Evolutionary conservation across 2,113 vertebrate species (phyloP).

Genomic region (Seriola quinqueradiata): DNA sequence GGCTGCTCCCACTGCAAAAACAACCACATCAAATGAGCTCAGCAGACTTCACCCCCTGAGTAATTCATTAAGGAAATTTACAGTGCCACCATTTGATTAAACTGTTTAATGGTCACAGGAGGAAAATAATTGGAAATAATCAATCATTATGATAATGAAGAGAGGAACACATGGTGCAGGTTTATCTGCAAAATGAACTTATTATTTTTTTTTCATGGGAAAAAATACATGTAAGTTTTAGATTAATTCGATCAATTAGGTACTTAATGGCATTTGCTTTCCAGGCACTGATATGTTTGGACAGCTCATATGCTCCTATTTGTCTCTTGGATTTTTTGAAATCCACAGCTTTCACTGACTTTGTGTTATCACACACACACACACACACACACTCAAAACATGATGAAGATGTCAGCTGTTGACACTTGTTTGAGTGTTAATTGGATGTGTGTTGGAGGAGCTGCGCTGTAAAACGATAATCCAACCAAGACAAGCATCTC

Average conservation of each 20-base stretch:
- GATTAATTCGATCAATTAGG: neutral
- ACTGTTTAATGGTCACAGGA: slow-evolving; percentile 23
- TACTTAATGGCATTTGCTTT: neutral
- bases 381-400: neutral
- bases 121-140: slow-evolving; percentile 24
- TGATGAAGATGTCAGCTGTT: neutral
- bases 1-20: slow-evolving; percentile 13
- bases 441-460: slow-evolving; percentile 12
- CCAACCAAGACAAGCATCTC: neutral
- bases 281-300: neutral
- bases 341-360: slow-evolving; percentile 5
- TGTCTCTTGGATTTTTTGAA: neutral
- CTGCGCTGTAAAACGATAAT: slow-evolving; percentile 13
- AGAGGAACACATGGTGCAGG: neutral
- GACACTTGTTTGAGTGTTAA: slow-evolving; percentile 23
- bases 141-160: slow-evolving; percentile 20
- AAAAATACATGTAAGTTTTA: neutral
- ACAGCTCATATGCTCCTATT: neutral
- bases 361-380: slow-evolving; percentile 4
- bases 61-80: slow-evolving; percentile 29
- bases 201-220: neutral
- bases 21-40: slow-evolving; percentile 34
- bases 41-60: neutral
- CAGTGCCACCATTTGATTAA: slow-evolving; percentile 16
- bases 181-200: neutral